These are phyloP conservation scores for Micrasema longulum DNA, from an alignment of 1,140 invertebrate species.

Conservation along the genomic window DNA sequence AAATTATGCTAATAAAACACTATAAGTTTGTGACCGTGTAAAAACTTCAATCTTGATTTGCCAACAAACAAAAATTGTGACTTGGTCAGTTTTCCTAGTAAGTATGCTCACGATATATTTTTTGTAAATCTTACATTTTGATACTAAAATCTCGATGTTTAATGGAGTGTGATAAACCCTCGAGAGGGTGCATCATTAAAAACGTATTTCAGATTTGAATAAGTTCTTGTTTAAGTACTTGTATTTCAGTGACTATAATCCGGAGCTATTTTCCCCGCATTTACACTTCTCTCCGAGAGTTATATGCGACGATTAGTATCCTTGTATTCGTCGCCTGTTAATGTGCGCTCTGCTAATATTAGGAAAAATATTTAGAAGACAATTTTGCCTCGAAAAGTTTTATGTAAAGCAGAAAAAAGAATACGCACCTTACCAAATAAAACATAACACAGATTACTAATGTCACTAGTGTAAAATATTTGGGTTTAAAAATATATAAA, in stretches of 20 bases:
- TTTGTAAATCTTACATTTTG: neutral
- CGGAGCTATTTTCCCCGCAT: neutral
- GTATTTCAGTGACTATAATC: slow-evolving; percentile 13
- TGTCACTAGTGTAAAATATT: too few relatives aligned
- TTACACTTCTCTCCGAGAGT: slow-evolving; percentile 6
- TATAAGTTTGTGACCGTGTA: too few relatives aligned
- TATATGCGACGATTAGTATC: slow-evolving; percentile 25
- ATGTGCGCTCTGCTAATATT: neutral
- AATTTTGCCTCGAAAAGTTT: too few relatives aligned
- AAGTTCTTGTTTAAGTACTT: too few relatives aligned
- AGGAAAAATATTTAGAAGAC: too few relatives aligned
- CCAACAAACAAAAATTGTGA: too few relatives aligned
- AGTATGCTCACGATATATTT: too few relatives aligned
- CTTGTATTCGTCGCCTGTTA: neutral
- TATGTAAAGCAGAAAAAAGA: too few relatives aligned
- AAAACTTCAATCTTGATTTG: too few relatives aligned
- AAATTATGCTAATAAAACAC: too few relatives aligned
- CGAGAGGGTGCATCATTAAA: neutral
- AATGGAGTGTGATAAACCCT: neutral
- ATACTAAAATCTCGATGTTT: neutral
- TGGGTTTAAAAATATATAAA: too few relatives aligned
- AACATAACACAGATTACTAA: neutral
- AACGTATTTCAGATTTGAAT: neutral
- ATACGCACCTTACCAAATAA: slow-evolving; percentile 1
- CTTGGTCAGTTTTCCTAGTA: too few relatives aligned